Base-by-base conservation (phyloP, 2,113 vertebrate genomes). In the Chaetodon trifascialis region DNA sequence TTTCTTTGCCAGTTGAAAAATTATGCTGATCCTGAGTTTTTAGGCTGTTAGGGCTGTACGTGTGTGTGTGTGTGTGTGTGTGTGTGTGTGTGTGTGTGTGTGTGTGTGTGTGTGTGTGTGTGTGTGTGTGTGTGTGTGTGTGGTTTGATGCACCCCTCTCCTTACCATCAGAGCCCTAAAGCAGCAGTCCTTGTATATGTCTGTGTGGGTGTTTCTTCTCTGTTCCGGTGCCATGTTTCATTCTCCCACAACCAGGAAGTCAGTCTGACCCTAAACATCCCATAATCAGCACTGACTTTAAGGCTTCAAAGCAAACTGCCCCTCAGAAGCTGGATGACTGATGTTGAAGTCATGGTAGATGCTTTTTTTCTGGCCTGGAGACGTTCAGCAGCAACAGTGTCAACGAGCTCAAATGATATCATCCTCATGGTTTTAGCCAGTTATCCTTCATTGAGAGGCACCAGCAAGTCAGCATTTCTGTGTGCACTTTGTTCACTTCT, bases 211-310 rank as follows among this genome's bases (percentile, higher is more conserved):
- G 44, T 76, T 70, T 63, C n/a, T 44, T 36, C 23, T 59, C 19
- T 76, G 36, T 72, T 76, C 73, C 15, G n/a, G 1, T 25, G 2
- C 36, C 12, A 40, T 70, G 25, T 79, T 79, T 84, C 23, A 72
- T 89, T 82, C 86, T 88, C 87, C 86, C 58, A 66, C 82, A 58
- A 59, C 6, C 54, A 86, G 76, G 85, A 91, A 87, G 92, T 92
- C 90, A 82, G 40, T 36, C 51, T 89, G 83, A 92, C 90, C 78
- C 77, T 67, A 90, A 91, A 86, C 88, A 79, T 90, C 74, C 59
- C 68, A 55, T 70, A 76, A 65, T 67, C 23, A 80, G 63, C 52
- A 34, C 1, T 62, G 59, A 73, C 79, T 78, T 87, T 85, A 72
- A 86, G 63, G 79, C 70, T 86, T 88, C 84, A 86, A 77, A 88